Base-by-base conservation (phyloP, 2,888 invertebrate genomes). In the Cephus pygmeus region DNA sequence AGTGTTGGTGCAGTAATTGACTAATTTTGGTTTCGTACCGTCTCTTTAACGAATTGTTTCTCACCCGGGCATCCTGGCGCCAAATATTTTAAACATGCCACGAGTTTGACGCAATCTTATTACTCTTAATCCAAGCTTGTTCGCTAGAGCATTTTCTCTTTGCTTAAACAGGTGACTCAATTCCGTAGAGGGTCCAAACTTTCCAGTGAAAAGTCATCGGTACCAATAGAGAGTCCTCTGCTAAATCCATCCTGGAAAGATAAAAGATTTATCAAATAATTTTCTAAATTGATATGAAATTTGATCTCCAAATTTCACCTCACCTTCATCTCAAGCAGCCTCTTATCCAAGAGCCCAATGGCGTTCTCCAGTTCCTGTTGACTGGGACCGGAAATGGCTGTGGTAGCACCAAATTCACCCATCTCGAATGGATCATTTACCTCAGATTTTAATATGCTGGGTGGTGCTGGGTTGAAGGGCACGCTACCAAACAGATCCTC, bases 191-290 rank as follows among this genome's bases (percentile, higher is more conserved):
- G 98, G 93, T 98, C 98, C 91, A 98, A 94, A 92, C 97, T 97
- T 91, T 98, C 98, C 92, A 98, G 93, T 85, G 97, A 97, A 93
- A 98, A 98, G 93, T 98, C 98, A 92, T 98, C 98, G 90, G 97
- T 96, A 88, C 97, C 97, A 92, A 97, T 96, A 83, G 96, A 94
- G 88, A 97, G 93, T 85, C 97, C 97, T 92, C 96, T 94, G 92
- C 96, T 97, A 92, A 97, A 97, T 85, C 97, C 97, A 92, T 96
- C 97, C 98, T 98, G 93, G 75, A 92, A 94, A 90, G 84, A 85
- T 85, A 76, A 79, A 75, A 73, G 36, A 56, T 76, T 36, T 71
- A 73, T 31, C 2, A 12, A 4, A 33, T 68, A 11, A 69, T 79
- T 69, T 73, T 35, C 34, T 12, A 33, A 34, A 69, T 75, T 35